phyloP scores from a whole-genome alignment of 2,888 invertebrate genomes.

The Flabesymbios commensalis region DNA sequence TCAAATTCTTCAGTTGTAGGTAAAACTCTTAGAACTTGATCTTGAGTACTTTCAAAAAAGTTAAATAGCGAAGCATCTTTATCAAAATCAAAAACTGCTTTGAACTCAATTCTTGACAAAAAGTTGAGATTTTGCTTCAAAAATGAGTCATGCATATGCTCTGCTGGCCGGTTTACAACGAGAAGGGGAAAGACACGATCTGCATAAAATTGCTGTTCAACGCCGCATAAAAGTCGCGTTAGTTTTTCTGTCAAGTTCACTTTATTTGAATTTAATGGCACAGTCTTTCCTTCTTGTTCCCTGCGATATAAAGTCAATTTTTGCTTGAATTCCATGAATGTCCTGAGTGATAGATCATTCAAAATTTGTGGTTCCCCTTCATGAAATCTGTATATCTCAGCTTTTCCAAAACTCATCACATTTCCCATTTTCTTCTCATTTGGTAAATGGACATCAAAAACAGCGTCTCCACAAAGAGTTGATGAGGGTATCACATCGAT shows the following conservation, averaged over 20 bases:
- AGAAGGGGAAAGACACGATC: conserved; percentile 5
- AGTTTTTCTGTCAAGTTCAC: conserved; percentile 3
- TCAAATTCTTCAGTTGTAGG: conserved; percentile 10
- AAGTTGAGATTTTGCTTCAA: conserved; percentile 15
- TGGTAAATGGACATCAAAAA: no score
- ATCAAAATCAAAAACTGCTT: conserved; percentile 28
- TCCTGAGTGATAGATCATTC: neutral
- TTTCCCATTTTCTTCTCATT: neutral
- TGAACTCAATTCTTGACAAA: conserved; percentile 15
- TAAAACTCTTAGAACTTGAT: conserved; percentile 7
- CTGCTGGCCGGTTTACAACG: conserved; percentile 1
- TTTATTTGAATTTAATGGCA: neutral
- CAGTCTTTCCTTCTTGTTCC: neutral
- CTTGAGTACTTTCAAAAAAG: conserved; percentile 10
- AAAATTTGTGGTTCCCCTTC: neutral
- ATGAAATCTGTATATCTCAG: neutral
- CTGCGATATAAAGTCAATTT: neutral
- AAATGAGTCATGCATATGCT: neutral
- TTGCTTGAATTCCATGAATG: neutral
- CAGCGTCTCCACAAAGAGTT: conserved; percentile 8
- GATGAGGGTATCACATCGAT: conserved; percentile 15
- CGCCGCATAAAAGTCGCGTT: neutral
- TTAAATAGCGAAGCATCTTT: conserved; percentile 3
- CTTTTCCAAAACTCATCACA: neutral
- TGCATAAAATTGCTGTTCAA: conserved; percentile 1